A percentile compares a stretch with the other conserved stretches of the same genome.
phyloP scores from a whole-genome alignment of 1,140 invertebrate genomes.

The Conus betulinus region DNA sequence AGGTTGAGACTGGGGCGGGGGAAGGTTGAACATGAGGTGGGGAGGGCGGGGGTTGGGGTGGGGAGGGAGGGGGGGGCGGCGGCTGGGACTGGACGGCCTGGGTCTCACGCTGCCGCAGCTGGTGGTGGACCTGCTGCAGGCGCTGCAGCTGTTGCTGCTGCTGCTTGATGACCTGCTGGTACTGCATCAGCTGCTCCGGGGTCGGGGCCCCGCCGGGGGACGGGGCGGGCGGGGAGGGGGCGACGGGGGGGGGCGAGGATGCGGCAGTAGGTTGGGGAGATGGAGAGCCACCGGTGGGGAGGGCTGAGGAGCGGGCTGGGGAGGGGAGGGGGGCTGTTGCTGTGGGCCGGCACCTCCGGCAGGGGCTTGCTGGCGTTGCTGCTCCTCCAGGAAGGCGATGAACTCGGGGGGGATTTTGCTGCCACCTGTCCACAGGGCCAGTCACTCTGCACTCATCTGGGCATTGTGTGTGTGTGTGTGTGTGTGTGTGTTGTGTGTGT shows the following conservation, averaged over 20 bases:
- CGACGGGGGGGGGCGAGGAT: no score
- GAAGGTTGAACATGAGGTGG: no score
- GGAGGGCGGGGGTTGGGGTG: no score
- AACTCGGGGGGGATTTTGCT: background rate
- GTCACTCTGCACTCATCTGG: no score
- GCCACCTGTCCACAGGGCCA: background rate
- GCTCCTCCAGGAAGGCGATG: background rate
- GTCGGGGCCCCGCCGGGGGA: background rate
- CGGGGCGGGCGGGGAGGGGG: background rate
- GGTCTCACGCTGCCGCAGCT: background rate
- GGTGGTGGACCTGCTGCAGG: background rate
- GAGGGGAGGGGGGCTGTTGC: background rate
- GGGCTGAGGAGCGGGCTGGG: background rate
- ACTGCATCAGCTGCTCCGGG: background rate
- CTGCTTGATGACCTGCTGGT: background rate
- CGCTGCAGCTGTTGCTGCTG: conserved; percentile 1
- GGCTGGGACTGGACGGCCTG: background rate
- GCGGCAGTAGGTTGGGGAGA: background rate
- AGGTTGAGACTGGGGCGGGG: no score
- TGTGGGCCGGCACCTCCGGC: background rate
- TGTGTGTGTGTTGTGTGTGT: no score
- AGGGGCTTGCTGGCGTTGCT: background rate
- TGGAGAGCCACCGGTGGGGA: background rate
- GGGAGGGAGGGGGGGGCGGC: no score
- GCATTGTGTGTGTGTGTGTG: no score